A percentile compares a stretch with the other conserved stretches of the same genome.
These are phyloP conservation scores for Cheilosia variabilis DNA, from an alignment of 2,888 invertebrate genomes.

Conservation along the genomic window DNA sequence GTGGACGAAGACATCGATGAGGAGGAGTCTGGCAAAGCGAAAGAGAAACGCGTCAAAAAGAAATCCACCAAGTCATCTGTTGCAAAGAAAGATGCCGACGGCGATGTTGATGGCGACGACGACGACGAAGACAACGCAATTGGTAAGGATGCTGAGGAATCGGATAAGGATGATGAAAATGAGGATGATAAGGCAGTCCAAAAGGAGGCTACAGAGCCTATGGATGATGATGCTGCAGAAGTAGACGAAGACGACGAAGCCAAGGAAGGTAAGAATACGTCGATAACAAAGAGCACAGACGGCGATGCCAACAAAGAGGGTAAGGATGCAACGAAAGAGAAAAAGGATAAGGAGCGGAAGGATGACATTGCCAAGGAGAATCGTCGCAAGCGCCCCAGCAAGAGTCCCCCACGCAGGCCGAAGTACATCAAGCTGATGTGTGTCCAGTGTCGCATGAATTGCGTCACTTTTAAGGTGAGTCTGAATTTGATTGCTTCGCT, in stretches of 20 bases:
- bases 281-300: constrained; percentile 33
- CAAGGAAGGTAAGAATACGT: constrained; percentile 82
- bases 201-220: constrained; percentile 78
- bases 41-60: constrained; percentile 76
- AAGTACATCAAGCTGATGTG: constrained; percentile 89
- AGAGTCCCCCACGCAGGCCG: constrained; percentile 46
- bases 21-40: constrained; percentile 77
- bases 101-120: constrained; percentile 77
- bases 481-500: background rate
- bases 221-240: constrained; percentile 73
- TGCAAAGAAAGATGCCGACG: constrained; percentile 78
- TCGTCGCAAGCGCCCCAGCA: constrained; percentile 77
- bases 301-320: constrained; percentile 52
- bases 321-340: constrained; percentile 79
- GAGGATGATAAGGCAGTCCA: constrained; percentile 77
- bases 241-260: constrained; percentile 77
- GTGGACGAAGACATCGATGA: constrained; percentile 73
- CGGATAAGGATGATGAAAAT: constrained; percentile 79
- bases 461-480: constrained; percentile 89
- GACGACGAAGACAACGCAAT: constrained; percentile 38
- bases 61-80: constrained; percentile 58
- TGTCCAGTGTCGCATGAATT: constrained; percentile 90
- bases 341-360: constrained; percentile 79
- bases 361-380: constrained; percentile 81
- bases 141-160: constrained; percentile 84